Evolutionary conservation across 2,797 vertebrate genomes (phyloP).

Genomic region (Myotis myotis): DNA sequence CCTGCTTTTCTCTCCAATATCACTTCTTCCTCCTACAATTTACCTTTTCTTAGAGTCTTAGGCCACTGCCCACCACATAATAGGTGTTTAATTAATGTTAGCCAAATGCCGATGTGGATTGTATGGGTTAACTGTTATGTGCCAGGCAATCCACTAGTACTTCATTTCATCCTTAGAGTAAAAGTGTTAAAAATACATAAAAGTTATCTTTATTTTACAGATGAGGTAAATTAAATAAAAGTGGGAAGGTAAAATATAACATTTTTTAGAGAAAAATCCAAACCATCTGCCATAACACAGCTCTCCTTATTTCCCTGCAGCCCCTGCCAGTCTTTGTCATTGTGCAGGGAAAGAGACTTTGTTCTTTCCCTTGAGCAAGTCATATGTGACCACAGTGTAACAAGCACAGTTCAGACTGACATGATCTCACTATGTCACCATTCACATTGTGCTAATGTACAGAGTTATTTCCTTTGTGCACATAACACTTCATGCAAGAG

Average conservation of each 20-base stretch:
- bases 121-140: constrained; percentile 31
- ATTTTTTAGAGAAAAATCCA: constrained; percentile 11
- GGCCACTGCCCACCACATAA: neutral
- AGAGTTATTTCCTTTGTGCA: constrained; percentile 45
- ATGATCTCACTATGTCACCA: neutral
- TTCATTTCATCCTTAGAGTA: constrained; percentile 24
- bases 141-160: neutral
- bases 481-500: constrained; percentile 48
- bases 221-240: neutral
- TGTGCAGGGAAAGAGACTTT: constrained; percentile 24
- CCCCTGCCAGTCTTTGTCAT: constrained; percentile 24
- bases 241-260: constrained; percentile 11
- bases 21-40: constrained; percentile 30
- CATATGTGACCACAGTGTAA: constrained; percentile 49
- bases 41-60: constrained; percentile 1
- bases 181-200: constrained; percentile 5
- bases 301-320: constrained; percentile 43
- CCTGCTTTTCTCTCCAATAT: constrained; percentile 6
- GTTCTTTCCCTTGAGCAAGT: constrained; percentile 14
- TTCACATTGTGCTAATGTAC: constrained; percentile 45
- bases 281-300: neutral
- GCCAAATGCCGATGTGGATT: neutral
- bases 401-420: constrained; percentile 21
- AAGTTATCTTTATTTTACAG: constrained; percentile 21
- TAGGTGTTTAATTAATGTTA: constrained; percentile 49